Base-by-base conservation (phyloP, 2,888 invertebrate species). In the Drosophila vallismaia region DNA sequence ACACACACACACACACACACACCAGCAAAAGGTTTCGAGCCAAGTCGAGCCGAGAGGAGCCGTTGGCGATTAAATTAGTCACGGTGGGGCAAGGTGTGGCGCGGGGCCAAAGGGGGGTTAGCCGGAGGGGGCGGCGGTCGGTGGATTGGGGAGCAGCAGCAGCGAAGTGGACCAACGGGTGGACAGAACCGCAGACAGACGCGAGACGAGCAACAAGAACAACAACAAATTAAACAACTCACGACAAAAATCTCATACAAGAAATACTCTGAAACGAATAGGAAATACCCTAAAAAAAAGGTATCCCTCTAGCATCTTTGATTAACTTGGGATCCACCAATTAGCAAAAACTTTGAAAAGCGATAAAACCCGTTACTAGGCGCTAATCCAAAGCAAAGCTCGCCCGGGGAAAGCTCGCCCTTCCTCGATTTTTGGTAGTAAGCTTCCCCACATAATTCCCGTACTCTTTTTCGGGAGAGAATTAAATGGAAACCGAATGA, bases 121-220 rank as follows among this genome's bases (percentile, higher is more conserved):
- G 74, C 60, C 52, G 63, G 69, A 26, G 70, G 19, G 48, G 42
- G 28, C 4, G 4, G 28, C 5, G 28, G 28, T 4, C 40, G 52
- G 50, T 53, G 56, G 66, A 69, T 53, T 59, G 66, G 70, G 70
- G 54, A 73, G 42, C 67, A 33, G 77, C 76, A 52, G 82, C 77
- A 83, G 76, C 69, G 81, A 86, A 85, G 87, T 82, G 85, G 87
- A 82, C 87, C 78, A 84, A 70, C 78, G 75, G 81, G 82, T 77
- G 74, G 69, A 67, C 75, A 67, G 68, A 68, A 57, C 26, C 50
- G 57, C 64, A 63, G 64, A 63, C 53, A 48, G 64, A 64, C 44
- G 60, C 44, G 70, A 69, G 69, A 70, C 62, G 46, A 51, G 50
- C 70, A 54, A 60, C 52, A 50, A 53, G 51, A 49, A 52, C 48